Evolutionary conservation across 2,888 invertebrate genomes (phyloP).

Genomic region (Hirtodrosophila confusa): DNA sequence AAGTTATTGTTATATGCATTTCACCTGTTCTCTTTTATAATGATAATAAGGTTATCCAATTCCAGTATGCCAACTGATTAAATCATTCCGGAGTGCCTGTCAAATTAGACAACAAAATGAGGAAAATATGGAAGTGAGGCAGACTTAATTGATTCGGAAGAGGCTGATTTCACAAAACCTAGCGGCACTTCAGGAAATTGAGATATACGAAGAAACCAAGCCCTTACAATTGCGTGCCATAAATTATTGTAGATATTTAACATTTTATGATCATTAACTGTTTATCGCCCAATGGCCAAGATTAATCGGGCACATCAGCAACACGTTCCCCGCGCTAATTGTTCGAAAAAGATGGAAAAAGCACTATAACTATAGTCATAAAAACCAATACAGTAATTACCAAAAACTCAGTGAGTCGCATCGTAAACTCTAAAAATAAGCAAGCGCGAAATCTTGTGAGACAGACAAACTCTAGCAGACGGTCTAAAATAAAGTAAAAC

Average conservation of each 20-base stretch:
- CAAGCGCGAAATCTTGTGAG: slow-evolving; percentile 57
- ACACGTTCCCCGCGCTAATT: slow-evolving; percentile 26
- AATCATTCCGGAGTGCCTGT: slow-evolving; percentile 18
- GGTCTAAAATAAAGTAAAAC: slow-evolving; percentile 23
- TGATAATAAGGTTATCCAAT: slow-evolving; percentile 46
- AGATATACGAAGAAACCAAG: slow-evolving; percentile 20
- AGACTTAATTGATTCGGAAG: slow-evolving; percentile 44
- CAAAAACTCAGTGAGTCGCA: slow-evolving; percentile 48
- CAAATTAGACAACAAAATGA: slow-evolving; percentile 50
- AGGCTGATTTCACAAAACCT: slow-evolving; percentile 10
- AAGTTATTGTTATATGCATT: slow-evolving; percentile 31
- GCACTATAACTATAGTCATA: slow-evolving; percentile 30
- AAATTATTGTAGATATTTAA: slow-evolving; percentile 42
- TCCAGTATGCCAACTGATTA: slow-evolving; percentile 49
- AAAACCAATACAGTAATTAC: slow-evolving; percentile 32
- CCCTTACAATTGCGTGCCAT: slow-evolving; percentile 20
- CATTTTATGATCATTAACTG: slow-evolving; percentile 58
- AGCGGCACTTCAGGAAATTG: slow-evolving; percentile 26
- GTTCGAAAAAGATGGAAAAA: slow-evolving; percentile 12
- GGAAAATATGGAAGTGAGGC: slow-evolving; percentile 41
- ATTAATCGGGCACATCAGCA: slow-evolving; percentile 44
- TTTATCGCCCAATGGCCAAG: slow-evolving; percentile 58
- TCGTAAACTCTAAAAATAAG: slow-evolving; percentile 72
- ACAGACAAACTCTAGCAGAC: slow-evolving; percentile 35
- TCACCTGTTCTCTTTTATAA: slow-evolving; percentile 13